Evolutionary conservation across 2,888 invertebrate genomes (phyloP).

Genomic region (Branchinecta sandiegonensis): DNA sequence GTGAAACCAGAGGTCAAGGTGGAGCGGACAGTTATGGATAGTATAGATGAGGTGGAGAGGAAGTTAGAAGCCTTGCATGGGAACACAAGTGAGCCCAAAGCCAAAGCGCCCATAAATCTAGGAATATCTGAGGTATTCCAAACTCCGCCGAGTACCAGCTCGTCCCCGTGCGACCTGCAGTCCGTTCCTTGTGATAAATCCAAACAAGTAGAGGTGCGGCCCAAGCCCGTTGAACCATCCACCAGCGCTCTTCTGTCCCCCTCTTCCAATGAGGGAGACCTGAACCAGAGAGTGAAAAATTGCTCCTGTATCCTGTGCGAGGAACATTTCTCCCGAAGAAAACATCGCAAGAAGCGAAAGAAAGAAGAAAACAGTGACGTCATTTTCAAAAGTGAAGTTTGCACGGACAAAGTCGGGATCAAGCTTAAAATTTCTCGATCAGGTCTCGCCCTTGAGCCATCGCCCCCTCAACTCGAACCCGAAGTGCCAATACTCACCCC

Average conservation of each 20-base stretch:
- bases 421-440: conserved; percentile 41
- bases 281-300: conserved; percentile 7
- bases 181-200: conserved; percentile 5
- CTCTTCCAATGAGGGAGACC: not conserved
- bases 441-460: not conserved
- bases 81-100: not conserved
- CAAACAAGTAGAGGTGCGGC: not conserved
- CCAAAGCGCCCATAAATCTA: not conserved
- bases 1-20: not conserved
- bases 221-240: not conserved
- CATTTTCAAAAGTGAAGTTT: conserved; percentile 46
- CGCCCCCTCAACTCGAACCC: not conserved
- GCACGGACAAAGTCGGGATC: conserved; percentile 49
- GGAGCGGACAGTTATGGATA: not conserved
- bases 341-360: conserved; percentile 14
- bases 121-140: conserved; percentile 4
- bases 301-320: not conserved
- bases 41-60: conserved; percentile 12
- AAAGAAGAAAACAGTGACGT: conserved; percentile 23
- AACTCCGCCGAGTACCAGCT: conserved; percentile 10
- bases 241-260: not conserved
- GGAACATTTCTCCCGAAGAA: conserved; percentile 14
- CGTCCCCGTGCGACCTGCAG: not conserved
- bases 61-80: conserved; percentile 9
- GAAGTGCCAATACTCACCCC: not conserved